Evolutionary conservation across 2,797 vertebrate genomes (phyloP), one percentile per base, ranked within the genome.

Genomic region (Odontamblyopus lacepedii): DNA sequence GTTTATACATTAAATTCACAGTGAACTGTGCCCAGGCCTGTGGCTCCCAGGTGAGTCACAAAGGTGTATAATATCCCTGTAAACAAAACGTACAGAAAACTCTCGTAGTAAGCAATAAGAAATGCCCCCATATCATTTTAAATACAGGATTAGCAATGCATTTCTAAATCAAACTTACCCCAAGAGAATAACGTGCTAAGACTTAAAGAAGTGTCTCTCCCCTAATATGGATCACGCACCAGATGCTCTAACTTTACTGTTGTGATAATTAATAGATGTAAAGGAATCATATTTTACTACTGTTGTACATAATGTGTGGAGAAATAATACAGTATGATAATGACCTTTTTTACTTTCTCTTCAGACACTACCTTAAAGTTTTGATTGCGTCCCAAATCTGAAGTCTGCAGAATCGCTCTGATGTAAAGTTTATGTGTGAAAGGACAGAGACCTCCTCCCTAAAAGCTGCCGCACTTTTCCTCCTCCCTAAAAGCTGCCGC

Each of bases 381-480:
- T 30, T 35, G 19, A 4, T 11, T n/a, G 19, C 26, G 38, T 63
- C n/a, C 35, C n/a, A 63, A 44, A 63, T 63, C 35, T 30, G 12
- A 60, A 26, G 74, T 78, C 80, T 78, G 81, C 26, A 67, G 77
- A 66, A 81, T 76, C 80, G 85, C 84, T 74, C 51, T 81, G 83
- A 69, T 87, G 81, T 88, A 83, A 86, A 88, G 69, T 65, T 67
- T 84, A 63, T 80, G 73, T 87, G 81, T 67, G 29, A 79, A 72
- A 80, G 75, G 55, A 77, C 67, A 18, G 62, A 73, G 73, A 61
- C 82, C 76, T 38, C 61, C 74, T 69, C 83, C 88, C 83, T 83
- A 81, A 80, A 85, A 86, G 86, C 83, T 85, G 69, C 59, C 79
- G 93, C 93, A 92, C n/a, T n/a, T n/a, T n/a, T n/a, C 82, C 76